Base-by-base conservation (phyloP, 2,888 invertebrate species). In the Nephrotoma appendiculata region DNA sequence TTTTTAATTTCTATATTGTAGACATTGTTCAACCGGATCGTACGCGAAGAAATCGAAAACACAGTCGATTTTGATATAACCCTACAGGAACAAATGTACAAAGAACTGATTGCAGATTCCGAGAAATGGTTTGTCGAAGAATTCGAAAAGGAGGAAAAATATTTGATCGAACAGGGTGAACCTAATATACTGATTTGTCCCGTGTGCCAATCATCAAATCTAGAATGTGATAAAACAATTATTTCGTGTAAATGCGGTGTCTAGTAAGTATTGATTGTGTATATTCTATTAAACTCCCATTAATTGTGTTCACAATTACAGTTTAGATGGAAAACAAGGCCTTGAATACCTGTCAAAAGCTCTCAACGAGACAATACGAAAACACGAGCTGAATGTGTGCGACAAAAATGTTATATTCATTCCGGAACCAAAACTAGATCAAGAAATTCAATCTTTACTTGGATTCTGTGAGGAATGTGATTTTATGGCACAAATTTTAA, bases 101-200 rank as follows among this genome's bases (percentile, higher is more conserved):
- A 89, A 31, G 91, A 91, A 86, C 86, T 91, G 0, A 87, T 90
- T 5, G 88, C 89, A 0, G 91, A 91, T 86, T 88, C 90, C 2
- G 90, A 91, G 57, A 89, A 90, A 48, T 91, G 91, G 91, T 90
- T 90, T 87, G 89, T 89, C 0, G 87, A 90, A 5, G 89, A 90
- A 41, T 88, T 89, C 52, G 90, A 91, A 87, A 88, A 90, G 86
- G 88, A 91, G 88, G 88, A 89, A 87, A 19, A 88, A 6, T 89
- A 89, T 86, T 86, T 89, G 19, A 88, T 89, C n/a, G 88, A 89
- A 9, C 87, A 90, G 0, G 89, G 92, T 41, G 92, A 92, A 87
- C 91, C 92, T 86, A 89, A 91, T 83, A 89, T 90, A 88, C 90
- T 93, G 0, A 92, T 93, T 88, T 94, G 94, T 88, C 93, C 93